Conservation (phyloP, 2,113 vertebrate species). For the Furnarius figulus region DNA sequence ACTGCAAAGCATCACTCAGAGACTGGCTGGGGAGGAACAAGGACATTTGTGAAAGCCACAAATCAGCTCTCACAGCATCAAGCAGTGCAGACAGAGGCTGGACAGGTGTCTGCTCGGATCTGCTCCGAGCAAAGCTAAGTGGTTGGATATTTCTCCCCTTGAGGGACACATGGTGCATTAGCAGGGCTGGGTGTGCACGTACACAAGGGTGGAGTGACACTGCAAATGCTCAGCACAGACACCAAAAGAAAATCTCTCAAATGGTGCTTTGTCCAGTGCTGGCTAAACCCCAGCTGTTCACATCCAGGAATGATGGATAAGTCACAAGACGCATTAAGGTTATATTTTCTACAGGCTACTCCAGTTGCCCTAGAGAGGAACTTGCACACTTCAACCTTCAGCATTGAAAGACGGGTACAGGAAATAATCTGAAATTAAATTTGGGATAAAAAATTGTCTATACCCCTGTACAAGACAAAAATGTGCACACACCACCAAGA, state of each 20-base stretch:
- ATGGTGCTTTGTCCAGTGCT: neutral
- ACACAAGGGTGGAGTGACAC: fast-evolving
- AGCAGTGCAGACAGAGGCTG: neutral
- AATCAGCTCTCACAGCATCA: neutral
- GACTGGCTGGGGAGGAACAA: neutral
- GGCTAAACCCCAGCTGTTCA: neutral
- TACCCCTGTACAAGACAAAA: neutral
- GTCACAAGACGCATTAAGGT: neutral
- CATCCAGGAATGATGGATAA: neutral
- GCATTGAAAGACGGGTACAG: neutral
- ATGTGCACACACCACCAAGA: neutral
- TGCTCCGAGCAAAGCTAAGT: neutral
- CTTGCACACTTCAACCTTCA: neutral
- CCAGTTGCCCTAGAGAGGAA: neutral
- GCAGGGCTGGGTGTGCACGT: fast-evolving
- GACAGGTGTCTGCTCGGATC: neutral
- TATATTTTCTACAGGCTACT: fast-evolving
- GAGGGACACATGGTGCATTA: fast-evolving
- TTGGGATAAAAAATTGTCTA: neutral
- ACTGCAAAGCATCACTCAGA: neutral
- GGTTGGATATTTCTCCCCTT: neutral
- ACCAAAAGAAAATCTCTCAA: neutral
- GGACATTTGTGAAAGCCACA: neutral
- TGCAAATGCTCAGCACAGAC: neutral
- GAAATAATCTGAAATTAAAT: neutral